Conservation (phyloP, 1,140 invertebrate genomes). For the Drosophila mayri region DNA sequence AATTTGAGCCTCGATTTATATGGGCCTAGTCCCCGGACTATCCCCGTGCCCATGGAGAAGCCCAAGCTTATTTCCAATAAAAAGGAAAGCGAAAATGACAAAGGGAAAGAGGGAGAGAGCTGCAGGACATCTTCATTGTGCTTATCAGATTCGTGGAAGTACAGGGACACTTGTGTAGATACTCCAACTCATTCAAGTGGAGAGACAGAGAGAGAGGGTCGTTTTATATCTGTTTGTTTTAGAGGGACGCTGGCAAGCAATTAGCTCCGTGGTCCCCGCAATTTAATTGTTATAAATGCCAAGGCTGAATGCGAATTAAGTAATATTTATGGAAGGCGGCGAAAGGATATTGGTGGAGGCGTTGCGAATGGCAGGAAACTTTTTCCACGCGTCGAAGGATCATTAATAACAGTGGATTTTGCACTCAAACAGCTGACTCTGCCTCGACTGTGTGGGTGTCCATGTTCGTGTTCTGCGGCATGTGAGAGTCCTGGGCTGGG, state of each 20-base stretch:
- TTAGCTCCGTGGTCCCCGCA: constrained; percentile 63
- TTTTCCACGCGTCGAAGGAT: constrained; percentile 38
- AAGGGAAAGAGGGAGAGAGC: background rate
- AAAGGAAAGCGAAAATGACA: constrained; percentile 30
- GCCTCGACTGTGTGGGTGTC: constrained; percentile 4
- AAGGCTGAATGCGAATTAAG: constrained; percentile 65
- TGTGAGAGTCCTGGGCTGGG: constrained; percentile 22
- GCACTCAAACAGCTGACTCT: constrained; percentile 51
- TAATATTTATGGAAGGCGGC: constrained; percentile 73
- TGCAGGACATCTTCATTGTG: constrained; percentile 60
- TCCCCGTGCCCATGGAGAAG: constrained; percentile 3
- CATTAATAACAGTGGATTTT: constrained; percentile 80
- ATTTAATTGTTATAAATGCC: constrained; percentile 82
- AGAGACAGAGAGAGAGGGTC: background rate
- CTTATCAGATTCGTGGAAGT: constrained; percentile 57
- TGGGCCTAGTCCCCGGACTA: constrained; percentile 18
- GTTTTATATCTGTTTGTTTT: constrained; percentile 33
- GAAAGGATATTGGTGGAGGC: constrained; percentile 35
- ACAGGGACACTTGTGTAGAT: constrained; percentile 30
- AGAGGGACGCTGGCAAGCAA: constrained; percentile 43
- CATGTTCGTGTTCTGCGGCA: background rate
- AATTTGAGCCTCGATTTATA: constrained; percentile 77
- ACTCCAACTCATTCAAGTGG: constrained; percentile 4
- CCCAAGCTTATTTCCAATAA: constrained; percentile 65
- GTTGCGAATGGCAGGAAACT: constrained; percentile 34